A percentile compares a stretch with the other conserved stretches of the same genome.
Conservation (phyloP, 53 echinoderm and acorn worm species). For the Holothuria scabra region DNA sequence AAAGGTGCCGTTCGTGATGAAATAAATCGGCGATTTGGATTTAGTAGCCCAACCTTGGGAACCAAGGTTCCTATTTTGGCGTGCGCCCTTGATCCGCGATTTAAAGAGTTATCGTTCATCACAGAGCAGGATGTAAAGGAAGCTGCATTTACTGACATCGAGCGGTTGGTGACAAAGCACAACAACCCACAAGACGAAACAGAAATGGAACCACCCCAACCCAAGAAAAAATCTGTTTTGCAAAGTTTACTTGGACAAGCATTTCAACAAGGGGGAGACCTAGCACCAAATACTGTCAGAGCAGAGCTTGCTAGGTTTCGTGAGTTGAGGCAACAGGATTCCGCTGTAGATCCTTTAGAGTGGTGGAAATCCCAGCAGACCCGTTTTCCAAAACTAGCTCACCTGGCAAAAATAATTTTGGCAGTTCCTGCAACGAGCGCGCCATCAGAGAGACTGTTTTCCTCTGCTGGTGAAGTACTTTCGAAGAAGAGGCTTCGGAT, state of each 20-base stretch:
- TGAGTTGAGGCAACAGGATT: neutral
- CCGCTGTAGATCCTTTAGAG: conserved; percentile 5
- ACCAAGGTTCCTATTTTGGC: conserved; percentile 6
- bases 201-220: neutral
- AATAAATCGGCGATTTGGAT: conserved; percentile 14
- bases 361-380: neutral
- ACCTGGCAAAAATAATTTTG: conserved; percentile 1
- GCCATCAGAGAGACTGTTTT: conserved; percentile 27
- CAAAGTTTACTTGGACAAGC: conserved; percentile 9
- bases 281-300: neutral
- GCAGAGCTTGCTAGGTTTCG: neutral
- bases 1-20: neutral
- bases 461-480: conserved; percentile 18
- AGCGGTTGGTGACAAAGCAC: neutral
- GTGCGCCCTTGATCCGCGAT: conserved; percentile 34
- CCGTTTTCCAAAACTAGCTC: neutral
- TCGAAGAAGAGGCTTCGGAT: conserved; percentile 20
- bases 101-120: conserved; percentile 6
- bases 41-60: conserved; percentile 7
- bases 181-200: neutral
- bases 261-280: neutral
- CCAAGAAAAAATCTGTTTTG: neutral
- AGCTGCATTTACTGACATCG: conserved; percentile 4
- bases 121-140: conserved; percentile 4
- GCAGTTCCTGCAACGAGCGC: conserved; percentile 27